These are phyloP conservation scores for Linnaemya tessellans DNA, from an alignment of 2,888 invertebrate genomes.

Conservation along the genomic window DNA sequence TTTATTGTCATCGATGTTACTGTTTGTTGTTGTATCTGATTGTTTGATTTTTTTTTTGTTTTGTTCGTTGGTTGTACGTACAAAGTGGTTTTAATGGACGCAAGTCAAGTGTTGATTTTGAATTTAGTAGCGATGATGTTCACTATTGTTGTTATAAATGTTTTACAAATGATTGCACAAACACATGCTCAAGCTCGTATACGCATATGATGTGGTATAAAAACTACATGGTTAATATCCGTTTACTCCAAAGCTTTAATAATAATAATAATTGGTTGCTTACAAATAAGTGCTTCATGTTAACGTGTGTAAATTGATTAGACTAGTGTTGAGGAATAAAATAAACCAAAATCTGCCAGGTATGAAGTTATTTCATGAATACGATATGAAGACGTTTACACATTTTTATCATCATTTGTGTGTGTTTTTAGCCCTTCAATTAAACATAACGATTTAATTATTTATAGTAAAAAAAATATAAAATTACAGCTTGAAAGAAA, in stretches of 20 bases:
- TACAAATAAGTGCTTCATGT: conserved; percentile 14
- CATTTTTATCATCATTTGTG: neutral
- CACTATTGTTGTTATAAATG: conserved; percentile 54
- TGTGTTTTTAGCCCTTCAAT: neutral
- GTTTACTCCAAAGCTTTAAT: conserved; percentile 35
- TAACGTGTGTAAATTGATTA: conserved; percentile 2
- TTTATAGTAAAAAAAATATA: no score
- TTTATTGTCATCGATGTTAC: conserved; percentile 10
- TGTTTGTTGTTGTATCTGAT: neutral
- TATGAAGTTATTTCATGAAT: neutral
- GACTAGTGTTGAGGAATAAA: conserved; percentile 6
- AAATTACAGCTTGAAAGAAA: no score
- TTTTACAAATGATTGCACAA: conserved; percentile 44
- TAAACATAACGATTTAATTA: no score
- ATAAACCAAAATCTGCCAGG: neutral
- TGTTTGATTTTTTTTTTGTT: conserved; percentile 6
- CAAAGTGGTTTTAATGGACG: conserved; percentile 60
- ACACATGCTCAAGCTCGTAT: neutral
- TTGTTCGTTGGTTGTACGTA: conserved; percentile 38
- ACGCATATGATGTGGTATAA: neutral
- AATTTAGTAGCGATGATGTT: conserved; percentile 70
- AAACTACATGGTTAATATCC: conserved; percentile 22
- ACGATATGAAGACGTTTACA: neutral
- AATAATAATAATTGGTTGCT: conserved; percentile 38
- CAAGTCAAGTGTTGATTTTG: conserved; percentile 74